phyloP scores from a whole-genome alignment of 1,140 invertebrate genomes.

The Hyles euphorbiae region DNA sequence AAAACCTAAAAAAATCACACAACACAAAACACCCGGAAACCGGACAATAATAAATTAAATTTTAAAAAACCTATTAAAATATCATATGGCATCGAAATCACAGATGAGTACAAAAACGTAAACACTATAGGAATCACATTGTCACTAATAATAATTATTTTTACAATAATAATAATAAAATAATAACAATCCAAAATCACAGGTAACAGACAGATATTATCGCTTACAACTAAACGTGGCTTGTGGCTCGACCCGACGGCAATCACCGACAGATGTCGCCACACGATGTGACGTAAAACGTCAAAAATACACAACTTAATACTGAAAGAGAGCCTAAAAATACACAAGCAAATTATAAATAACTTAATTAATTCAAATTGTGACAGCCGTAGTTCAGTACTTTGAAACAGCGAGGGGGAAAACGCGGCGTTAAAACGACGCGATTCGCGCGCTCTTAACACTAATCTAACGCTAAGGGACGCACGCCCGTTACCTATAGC shows the following conservation, averaged over 20 bases:
- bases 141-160: conserved; percentile 53
- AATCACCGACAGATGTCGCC: conserved; percentile 28
- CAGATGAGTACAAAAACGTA: conserved; percentile 63
- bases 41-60: conserved; percentile 36
- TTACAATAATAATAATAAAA: conserved; percentile 58
- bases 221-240: conserved; percentile 47
- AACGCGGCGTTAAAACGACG: conserved; percentile 21
- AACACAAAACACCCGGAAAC: no score
- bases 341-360: conserved; percentile 53
- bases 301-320: conserved; percentile 27
- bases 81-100: conserved; percentile 68
- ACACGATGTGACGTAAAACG: no score
- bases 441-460: conserved; percentile 48
- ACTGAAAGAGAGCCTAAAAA: conserved; percentile 43
- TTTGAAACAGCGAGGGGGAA: conserved; percentile 50
- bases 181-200: conserved; percentile 64
- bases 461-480: conserved; percentile 38
- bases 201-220: conserved; percentile 50
- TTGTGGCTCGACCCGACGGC: conserved; percentile 8
- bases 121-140: conserved; percentile 59
- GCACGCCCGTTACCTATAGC: conserved; percentile 20
- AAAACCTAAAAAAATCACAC: no score
- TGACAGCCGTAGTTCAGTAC: conserved; percentile 54
- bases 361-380: conserved; percentile 32
- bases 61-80: conserved; percentile 50